Conservation (phyloP, 1,140 invertebrate genomes). For the Caerostris extrusa region DNA sequence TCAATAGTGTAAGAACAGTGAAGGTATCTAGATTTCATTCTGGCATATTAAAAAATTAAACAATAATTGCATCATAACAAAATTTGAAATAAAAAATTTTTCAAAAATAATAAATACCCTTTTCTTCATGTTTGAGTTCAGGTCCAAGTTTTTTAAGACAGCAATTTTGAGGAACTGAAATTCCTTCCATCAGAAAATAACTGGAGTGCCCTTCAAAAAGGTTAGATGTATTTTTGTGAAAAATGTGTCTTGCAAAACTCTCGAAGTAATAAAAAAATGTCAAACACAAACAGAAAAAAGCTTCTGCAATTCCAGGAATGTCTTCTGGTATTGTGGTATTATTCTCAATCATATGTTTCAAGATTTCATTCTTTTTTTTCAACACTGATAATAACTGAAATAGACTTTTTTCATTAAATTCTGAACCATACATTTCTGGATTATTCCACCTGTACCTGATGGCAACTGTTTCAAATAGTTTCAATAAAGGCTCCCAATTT, state of each 20-base stretch:
- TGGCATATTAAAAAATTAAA: not conserved
- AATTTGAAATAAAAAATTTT: not conserved
- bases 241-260: slow-evolving; percentile 46
- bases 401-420: slow-evolving; percentile 48
- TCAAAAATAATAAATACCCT: not conserved
- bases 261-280: slow-evolving; percentile 63
- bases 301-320: slow-evolving; percentile 45
- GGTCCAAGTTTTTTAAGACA: not conserved
- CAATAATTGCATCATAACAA: not conserved
- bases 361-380: slow-evolving; percentile 46
- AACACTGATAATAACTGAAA: slow-evolving; percentile 37
- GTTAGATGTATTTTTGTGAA: slow-evolving; percentile 12
- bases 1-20: not conserved
- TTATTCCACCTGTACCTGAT: slow-evolving; percentile 51
- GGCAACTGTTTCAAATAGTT: slow-evolving; percentile 45
- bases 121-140: slow-evolving; percentile 27
- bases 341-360: not conserved
- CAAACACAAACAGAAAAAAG: slow-evolving; percentile 43
- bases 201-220: not conserved
- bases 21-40: not conserved
- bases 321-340: slow-evolving; percentile 56
- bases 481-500: slow-evolving; percentile 54
- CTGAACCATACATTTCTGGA: slow-evolving; percentile 60
- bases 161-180: slow-evolving; percentile 13
- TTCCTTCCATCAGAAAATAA: slow-evolving; percentile 66